A percentile compares a stretch with the other conserved stretches of the same genome.
Conservation (phyloP, 30 jellyfish, hydroid and myxozoan genomes). For the Cassiopea andromeda region DNA sequence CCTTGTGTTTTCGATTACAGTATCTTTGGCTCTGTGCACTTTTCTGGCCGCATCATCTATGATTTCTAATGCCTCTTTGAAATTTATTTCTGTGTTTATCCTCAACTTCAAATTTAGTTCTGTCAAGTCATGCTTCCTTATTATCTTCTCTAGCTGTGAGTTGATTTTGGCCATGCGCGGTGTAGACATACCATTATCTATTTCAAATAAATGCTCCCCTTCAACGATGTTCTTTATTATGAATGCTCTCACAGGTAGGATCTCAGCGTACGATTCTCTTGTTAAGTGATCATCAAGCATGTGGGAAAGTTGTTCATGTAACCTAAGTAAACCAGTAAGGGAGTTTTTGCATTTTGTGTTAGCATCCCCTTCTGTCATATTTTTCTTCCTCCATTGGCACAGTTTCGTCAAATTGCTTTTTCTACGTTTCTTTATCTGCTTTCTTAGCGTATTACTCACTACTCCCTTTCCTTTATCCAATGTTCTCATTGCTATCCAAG, state of each 20-base stretch:
- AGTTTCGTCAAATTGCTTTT: not conserved
- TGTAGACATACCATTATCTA: not conserved
- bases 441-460: not conserved
- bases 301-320: not conserved
- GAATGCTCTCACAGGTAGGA: not conserved
- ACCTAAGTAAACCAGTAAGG: not conserved
- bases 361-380: not conserved
- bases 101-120: constrained; percentile 20
- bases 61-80: constrained; percentile 24
- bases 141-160: constrained; percentile 12
- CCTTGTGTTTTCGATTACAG: not conserved
- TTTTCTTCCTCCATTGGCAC: constrained; percentile 23
- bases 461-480: not conserved
- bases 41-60: constrained; percentile 46
- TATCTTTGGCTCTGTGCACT: constrained; percentile 14
- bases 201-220: not conserved
- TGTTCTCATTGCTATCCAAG: constrained; percentile 13
- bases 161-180: constrained; percentile 48
- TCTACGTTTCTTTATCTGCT: not conserved
- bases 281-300: not conserved
- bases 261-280: not conserved
- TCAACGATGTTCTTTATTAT: constrained; percentile 3
- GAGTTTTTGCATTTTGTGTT: not conserved
- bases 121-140: constrained; percentile 21
- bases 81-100: constrained; percentile 20